Evolutionary conservation across 2,113 vertebrate genomes (phyloP).

Genomic region (Indicator indicator): DNA sequence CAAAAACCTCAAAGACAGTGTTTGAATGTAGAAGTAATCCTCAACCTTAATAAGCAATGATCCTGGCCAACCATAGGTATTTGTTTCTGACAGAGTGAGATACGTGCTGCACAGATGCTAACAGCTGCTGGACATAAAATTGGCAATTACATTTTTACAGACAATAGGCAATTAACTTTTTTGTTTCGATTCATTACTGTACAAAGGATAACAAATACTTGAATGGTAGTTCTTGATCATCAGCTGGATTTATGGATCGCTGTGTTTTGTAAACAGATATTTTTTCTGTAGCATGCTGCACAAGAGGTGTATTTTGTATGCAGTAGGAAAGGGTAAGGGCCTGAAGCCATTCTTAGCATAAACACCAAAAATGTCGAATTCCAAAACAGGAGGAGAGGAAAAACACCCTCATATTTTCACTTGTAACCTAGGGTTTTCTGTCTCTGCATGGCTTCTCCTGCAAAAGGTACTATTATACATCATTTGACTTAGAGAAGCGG

Average conservation of each 20-base stretch:
- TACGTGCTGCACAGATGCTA: neutral
- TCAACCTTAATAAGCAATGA: neutral
- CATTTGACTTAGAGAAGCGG: neutral
- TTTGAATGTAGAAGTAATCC: neutral
- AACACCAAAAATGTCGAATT: neutral
- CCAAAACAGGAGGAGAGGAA: neutral
- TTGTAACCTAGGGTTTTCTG: neutral
- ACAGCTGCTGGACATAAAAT: neutral
- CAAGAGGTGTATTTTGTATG: neutral
- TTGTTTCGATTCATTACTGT: neutral
- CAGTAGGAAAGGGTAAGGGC: neutral
- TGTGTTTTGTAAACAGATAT: neutral
- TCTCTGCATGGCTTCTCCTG: neutral
- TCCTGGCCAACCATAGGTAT: neutral
- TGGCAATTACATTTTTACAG: neutral
- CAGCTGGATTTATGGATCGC: neutral
- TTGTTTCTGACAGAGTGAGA: neutral
- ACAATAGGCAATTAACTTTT: neutral
- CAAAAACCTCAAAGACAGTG: neutral
- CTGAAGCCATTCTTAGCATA: neutral
- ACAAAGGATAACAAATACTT: neutral
- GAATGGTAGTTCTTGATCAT: neutral
- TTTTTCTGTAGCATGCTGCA: neutral
- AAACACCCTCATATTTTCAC: fast-evolving
- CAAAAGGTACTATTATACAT: neutral